A percentile compares a stretch with the other conserved stretches of the same genome.
Conservation (phyloP, 2,888 invertebrate species). For the Hipparchia semele region DNA sequence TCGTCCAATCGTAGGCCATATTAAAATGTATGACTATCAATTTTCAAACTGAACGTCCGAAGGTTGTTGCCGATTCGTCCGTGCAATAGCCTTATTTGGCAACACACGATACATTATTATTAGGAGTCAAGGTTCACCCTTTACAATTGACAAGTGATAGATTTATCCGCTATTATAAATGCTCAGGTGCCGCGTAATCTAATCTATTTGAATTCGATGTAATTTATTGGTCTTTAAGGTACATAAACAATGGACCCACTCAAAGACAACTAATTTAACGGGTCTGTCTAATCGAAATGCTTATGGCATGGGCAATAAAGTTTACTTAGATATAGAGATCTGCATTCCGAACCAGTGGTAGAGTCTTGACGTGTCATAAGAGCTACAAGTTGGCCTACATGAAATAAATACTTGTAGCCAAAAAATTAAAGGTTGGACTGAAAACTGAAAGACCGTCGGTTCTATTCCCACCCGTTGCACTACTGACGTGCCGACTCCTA, state of each 20-base stretch:
- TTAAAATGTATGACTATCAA: conserved; percentile 27
- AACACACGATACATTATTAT: conserved; percentile 52
- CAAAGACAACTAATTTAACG: not conserved
- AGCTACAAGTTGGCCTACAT: too few relatives aligned
- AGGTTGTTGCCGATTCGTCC: conserved; percentile 31
- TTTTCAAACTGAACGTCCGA: conserved; percentile 29
- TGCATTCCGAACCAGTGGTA: too few relatives aligned
- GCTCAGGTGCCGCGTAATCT: conserved; percentile 3
- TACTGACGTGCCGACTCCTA: too few relatives aligned
- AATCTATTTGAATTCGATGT: conserved; percentile 2
- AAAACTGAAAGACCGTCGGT: too few relatives aligned
- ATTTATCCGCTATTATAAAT: conserved; percentile 31
- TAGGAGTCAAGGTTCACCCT: conserved; percentile 48
- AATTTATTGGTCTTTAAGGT: not conserved
- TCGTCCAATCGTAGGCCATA: not conserved
- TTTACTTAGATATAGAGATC: too few relatives aligned
- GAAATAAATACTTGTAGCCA: too few relatives aligned
- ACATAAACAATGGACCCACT: not conserved
- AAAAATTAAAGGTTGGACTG: too few relatives aligned
- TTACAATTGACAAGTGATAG: conserved; percentile 29
- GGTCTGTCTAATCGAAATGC: not conserved
- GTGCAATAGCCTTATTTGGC: conserved; percentile 61
- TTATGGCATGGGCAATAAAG: not conserved
- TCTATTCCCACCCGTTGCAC: too few relatives aligned
- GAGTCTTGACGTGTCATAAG: too few relatives aligned